These are phyloP conservation scores for Sebastes paucispinis DNA, from an alignment of 2,797 vertebrate genomes.

Conservation along the genomic window DNA sequence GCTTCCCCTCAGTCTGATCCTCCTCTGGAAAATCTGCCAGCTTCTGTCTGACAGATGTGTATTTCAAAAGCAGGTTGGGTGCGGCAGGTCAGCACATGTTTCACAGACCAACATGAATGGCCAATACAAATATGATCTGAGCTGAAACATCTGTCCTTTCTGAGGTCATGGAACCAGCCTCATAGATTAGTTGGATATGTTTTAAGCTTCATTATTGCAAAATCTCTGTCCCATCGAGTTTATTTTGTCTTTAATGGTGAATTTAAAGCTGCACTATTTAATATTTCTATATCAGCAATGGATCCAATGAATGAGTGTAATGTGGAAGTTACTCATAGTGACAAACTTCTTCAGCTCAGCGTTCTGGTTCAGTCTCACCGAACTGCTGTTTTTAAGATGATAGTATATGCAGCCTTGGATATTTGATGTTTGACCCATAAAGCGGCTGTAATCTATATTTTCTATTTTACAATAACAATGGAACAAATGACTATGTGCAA, in stretches of 20 bases:
- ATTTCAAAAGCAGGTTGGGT: conserved; percentile 37
- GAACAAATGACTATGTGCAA: not conserved
- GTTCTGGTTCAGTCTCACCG: not conserved
- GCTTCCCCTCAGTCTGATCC: conserved; percentile 7
- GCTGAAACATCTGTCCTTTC: not conserved
- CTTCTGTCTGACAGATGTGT: conserved; percentile 38
- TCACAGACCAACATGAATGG: conserved; percentile 34
- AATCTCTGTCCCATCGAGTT: not conserved
- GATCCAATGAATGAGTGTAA: not conserved
- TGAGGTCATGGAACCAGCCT: not conserved
- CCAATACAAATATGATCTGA: conserved; percentile 17
- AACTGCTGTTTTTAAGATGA: not conserved
- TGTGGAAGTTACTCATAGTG: not conserved
- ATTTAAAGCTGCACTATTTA: not conserved
- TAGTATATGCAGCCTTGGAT: not conserved
- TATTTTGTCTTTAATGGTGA: not conserved
- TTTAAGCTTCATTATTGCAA: not conserved
- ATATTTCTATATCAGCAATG: not conserved
- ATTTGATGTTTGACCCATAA: not conserved
- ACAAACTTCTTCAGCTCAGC: not conserved
- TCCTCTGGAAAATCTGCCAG: not conserved
- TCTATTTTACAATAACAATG: not conserved
- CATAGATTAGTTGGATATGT: not conserved
- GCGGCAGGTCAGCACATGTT: conserved; percentile 30
- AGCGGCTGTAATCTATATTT: not conserved